Evolutionary conservation across 1,140 invertebrate species (phyloP), one percentile per base, ranked within the genome.

Genomic region (Drosophila melanica): DNA sequence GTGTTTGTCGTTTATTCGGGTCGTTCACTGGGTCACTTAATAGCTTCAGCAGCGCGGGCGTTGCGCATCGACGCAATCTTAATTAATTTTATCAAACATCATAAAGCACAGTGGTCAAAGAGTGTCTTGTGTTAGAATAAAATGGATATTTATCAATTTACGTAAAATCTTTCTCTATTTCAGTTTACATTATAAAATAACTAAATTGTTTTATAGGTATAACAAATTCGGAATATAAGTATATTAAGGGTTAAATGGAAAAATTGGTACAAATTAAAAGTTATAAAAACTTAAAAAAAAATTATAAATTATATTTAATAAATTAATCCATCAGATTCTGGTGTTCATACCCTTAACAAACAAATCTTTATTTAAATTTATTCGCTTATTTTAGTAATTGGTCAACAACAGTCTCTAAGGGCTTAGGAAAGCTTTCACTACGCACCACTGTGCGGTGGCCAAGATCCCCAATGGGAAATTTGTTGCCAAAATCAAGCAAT

Each of bases 1-100:
- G 37, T 20, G 54, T 42, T 57, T 35, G 54, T 41, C 18, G 59
- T 42, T 60, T 23, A 37, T 33, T 37, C 41, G 51, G 65, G 66
- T 62, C 71, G 51, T 42, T 62, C 11, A 48, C 37, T 63, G 80
- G 76, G 76, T 85, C 81, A 82, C 66, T 72, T 84, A 79, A 82
- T 82, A 58, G 66, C 59, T 51, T 51, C 53, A 62, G 58, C 74
- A 70, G 59, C 55, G 48, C 54, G 8, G 42, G 30, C 44, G 42
- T 71, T 68, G 59, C 44, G 41, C 60, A 42, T 54, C 44, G 72
- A 66, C 51, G 54, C 41, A 76, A 85, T 68, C 47, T 84, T 79
- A 84, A 82, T 82, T 84, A 75, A 79, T 79, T 79, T 63, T 30
- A 70, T 10, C 12, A 16, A 45, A 41, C 48, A 45, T 20, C 20